Conservation (phyloP, 2,797 vertebrate genomes). For the Ceryle rudis region DNA sequence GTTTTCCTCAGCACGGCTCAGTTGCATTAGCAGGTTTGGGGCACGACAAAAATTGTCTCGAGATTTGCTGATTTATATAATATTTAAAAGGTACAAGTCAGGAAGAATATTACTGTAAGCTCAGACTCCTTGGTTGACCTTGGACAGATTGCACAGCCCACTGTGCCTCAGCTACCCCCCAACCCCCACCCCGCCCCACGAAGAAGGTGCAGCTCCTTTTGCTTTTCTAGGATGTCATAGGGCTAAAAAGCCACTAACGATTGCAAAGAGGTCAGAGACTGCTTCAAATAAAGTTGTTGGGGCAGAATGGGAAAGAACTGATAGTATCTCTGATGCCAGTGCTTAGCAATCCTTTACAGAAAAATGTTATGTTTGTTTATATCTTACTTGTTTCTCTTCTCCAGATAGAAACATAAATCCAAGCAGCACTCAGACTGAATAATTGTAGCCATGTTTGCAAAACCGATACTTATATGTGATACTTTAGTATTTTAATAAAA, state of each 20-base stretch:
- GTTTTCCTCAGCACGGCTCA: background rate
- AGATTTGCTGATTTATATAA: background rate
- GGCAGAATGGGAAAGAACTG: background rate
- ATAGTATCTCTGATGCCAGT: background rate
- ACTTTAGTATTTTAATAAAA: background rate
- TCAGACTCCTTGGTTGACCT: background rate
- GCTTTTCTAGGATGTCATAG: background rate
- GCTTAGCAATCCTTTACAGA: background rate
- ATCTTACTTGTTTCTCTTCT: background rate
- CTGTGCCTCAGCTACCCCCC: background rate
- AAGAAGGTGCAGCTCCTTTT: background rate
- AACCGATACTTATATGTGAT: background rate
- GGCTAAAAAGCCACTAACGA: background rate
- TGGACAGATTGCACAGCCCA: background rate
- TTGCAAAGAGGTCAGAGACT: background rate
- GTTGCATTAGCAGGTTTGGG: fast-evolving
- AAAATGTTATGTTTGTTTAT: background rate
- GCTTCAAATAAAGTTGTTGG: background rate
- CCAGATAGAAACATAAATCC: background rate
- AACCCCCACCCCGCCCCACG: background rate
- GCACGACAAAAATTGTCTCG: background rate
- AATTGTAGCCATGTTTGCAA: background rate
- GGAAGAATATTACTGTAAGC: background rate
- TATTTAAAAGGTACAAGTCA: background rate
- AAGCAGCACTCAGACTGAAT: background rate